phyloP scores from a whole-genome alignment of 2,797 vertebrate genomes.

The Pteropus rufus region DNA sequence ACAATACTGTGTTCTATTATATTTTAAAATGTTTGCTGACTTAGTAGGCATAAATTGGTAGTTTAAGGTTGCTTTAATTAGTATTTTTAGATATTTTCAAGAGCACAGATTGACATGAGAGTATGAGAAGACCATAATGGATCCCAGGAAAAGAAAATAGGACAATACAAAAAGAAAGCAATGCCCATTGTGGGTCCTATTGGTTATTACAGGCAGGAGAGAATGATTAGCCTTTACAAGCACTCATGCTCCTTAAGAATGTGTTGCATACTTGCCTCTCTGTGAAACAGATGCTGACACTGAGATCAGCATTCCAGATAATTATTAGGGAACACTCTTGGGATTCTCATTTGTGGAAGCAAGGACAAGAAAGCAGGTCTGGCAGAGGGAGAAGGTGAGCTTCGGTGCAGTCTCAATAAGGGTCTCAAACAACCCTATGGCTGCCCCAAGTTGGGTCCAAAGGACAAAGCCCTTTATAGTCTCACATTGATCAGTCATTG shows the following conservation, averaged over 20 bases:
- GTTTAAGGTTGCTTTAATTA: background rate
- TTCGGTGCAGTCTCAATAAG: background rate
- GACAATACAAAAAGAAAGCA: background rate
- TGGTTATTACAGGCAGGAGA: background rate
- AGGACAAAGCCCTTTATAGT: background rate
- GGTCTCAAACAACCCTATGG: background rate
- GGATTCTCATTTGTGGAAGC: background rate
- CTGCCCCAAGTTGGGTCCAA: background rate
- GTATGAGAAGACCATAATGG: background rate
- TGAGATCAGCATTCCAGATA: background rate
- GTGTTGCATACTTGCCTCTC: background rate
- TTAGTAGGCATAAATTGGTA: background rate
- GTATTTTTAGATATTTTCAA: slow-evolving; percentile 17
- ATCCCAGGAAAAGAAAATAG: background rate
- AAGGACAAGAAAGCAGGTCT: background rate
- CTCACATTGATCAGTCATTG: background rate
- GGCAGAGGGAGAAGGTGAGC: background rate
- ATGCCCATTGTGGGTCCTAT: background rate
- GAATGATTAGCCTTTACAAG: background rate
- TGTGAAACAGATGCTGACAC: background rate
- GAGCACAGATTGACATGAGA: background rate
- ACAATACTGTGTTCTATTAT: background rate
- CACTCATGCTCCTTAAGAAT: background rate
- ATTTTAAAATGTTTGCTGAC: slow-evolving; percentile 36
- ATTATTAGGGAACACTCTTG: background rate